Evolutionary conservation across 2,113 vertebrate genomes (phyloP), one percentile per base, ranked within the genome.

Genomic region (Pongo abelii): DNA sequence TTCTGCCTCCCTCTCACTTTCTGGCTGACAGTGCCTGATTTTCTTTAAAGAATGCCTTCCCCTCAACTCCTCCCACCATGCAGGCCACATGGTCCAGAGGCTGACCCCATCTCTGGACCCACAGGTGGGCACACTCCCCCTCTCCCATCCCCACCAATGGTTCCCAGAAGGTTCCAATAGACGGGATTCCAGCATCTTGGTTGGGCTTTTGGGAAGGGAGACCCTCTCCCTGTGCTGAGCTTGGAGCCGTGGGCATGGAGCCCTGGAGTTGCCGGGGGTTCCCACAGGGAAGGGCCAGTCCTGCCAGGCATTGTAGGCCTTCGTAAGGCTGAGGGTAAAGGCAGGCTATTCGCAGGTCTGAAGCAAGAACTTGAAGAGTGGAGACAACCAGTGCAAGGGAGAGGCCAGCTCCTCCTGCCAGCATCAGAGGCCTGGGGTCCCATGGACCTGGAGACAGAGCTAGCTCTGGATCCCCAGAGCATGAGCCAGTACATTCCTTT

Each of bases 321-420:
- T 1, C 4, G 13, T 5, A 48, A 64, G 55, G 52, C 23, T 23
- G 17, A 38, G 35, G 4, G 50, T 57, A 80, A 69, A 61, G 46
- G 32, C 67, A 59, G 43, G 25, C 13, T 0, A 0, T 35, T 64
- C 32, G 3, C 0, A 0, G 14, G 27, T 38, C 70, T 67, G 27
- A 86, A 92, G 35, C 48, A 48, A 91, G 18, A 79, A 50, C 27
- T 22, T 35, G 14, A 72, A 74, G 92, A 40, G 27, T 1, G 25
- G 18, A 40, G 59, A 64, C 8, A 16, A 13, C 78, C 67, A 77
- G 77, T 18, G 38, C 25, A n/a, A 43, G 10, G 22, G 67, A 35
- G 74, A 64, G 81, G 32, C 35, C 0, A 4, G 13, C 13, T 59
- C 40, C 32, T 79, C 30, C 74, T 22, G 16, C 1, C 1, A 22